These are phyloP conservation scores for Melitaea athalia DNA, from an alignment of 2,888 invertebrate genomes.

Conservation along the genomic window DNA sequence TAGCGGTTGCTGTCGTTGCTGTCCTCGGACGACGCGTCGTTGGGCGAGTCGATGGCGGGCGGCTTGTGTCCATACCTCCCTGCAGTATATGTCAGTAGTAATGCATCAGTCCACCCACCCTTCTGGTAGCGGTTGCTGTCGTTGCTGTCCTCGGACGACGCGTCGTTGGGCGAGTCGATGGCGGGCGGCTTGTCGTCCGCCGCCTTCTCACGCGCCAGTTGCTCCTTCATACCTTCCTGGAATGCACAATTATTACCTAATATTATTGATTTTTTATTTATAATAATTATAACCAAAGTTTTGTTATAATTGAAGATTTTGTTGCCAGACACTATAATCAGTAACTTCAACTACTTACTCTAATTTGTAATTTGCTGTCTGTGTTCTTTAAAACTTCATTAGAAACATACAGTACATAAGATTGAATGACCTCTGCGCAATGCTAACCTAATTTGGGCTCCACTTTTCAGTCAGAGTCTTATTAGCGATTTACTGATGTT, in stretches of 20 bases:
- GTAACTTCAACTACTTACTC: no score
- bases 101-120: conserved; percentile 64
- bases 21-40: conserved; percentile 96
- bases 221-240: conserved; percentile 93
- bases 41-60: no score
- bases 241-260: background rate
- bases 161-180: conserved; percentile 95
- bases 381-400: no score
- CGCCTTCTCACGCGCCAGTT: conserved; percentile 86
- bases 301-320: no score
- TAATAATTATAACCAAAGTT: no score
- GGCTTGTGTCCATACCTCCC: no score
- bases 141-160: conserved; percentile 96
- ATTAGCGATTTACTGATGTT: background rate
- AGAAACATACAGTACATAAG: no score
- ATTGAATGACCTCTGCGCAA: no score
- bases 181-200: conserved; percentile 66
- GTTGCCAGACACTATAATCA: no score
- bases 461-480: background rate
- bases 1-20: conserved; percentile 94
- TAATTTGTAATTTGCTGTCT: no score
- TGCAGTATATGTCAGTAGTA: background rate
- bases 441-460: no score
- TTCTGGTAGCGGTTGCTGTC: conserved; percentile 91
- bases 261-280: no score